Conservation (phyloP, 2,888 invertebrate genomes). For the Tetranychus truncatus region DNA sequence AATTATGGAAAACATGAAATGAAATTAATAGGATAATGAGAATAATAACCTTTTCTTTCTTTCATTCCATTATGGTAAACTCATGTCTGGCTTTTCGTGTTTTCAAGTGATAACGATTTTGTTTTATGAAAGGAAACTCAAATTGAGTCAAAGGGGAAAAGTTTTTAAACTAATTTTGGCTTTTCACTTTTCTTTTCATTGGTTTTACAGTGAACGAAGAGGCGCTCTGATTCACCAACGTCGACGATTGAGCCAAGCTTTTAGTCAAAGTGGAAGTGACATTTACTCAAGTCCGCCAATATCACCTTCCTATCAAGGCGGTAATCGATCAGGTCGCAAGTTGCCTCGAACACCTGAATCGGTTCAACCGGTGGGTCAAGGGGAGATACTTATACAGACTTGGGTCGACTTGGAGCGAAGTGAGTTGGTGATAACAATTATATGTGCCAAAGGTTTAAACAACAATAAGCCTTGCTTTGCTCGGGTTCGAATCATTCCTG, state of each 20-base stretch:
- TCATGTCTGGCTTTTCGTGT: background rate
- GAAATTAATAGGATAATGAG: background rate
- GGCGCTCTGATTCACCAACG: conserved; percentile 20
- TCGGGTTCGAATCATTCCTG: conserved; percentile 20
- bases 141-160: background rate
- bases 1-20: too few relatives aligned
- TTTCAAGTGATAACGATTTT: background rate
- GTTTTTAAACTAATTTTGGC: background rate
- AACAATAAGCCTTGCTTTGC: conserved; percentile 41
- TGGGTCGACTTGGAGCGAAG: conserved; percentile 67
- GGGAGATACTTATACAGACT: conserved; percentile 66
- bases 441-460: conserved; percentile 67
- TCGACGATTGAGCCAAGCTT: conserved; percentile 21
- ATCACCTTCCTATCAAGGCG: conserved; percentile 7
- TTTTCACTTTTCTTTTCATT: background rate
- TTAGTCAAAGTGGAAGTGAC: conserved; percentile 3
- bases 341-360: conserved; percentile 16
- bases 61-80: background rate
- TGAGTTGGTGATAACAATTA: conserved; percentile 62
- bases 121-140: background rate
- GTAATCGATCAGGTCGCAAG: conserved; percentile 16
- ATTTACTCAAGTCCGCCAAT: background rate
- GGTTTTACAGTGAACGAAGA: background rate
- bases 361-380: conserved; percentile 30
- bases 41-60: background rate